A percentile compares a stretch with the other conserved stretches of the same genome.
Conservation (phyloP, 1,140 invertebrate genomes). For the Cyphomyrmex costatus region DNA sequence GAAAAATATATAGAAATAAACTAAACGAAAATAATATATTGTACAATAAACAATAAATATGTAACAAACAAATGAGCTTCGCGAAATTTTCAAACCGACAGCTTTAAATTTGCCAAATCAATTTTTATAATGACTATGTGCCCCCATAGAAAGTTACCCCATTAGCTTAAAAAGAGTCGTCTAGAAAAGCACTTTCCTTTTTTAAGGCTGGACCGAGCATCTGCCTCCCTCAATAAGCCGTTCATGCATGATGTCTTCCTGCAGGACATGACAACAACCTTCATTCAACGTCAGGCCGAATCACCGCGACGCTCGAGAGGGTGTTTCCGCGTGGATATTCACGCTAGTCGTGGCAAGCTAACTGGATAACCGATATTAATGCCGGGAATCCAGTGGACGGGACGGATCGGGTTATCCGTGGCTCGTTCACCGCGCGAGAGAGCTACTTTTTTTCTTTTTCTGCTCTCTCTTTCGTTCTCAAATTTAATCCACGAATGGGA, state of each 20-base stretch:
- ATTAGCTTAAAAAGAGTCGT: slow-evolving; percentile 16
- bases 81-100: not conserved
- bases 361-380: slow-evolving; percentile 61
- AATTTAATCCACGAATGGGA: slow-evolving; percentile 78
- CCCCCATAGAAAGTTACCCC: not conserved
- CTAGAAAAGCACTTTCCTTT: slow-evolving; percentile 31
- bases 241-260: not conserved
- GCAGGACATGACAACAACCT: slow-evolving; percentile 10
- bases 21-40: not conserved
- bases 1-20: not conserved
- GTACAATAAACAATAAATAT: not conserved
- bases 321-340: slow-evolving; percentile 10
- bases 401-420: slow-evolving; percentile 68
- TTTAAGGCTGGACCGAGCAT: slow-evolving; percentile 31
- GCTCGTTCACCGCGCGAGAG: slow-evolving; percentile 59
- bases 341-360: not conserved
- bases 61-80: not conserved
- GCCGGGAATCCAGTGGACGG: slow-evolving; percentile 69
- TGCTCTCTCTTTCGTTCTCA: slow-evolving; percentile 67
- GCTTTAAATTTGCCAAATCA: not conserved
- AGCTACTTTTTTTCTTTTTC: slow-evolving; percentile 37
- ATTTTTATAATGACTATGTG: not conserved
- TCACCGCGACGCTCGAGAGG: not conserved
- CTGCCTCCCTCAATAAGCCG: slow-evolving; percentile 18
- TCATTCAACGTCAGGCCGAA: slow-evolving; percentile 32